These are phyloP conservation scores for Neolamprologus falcicula DNA, from an alignment of 2,113 vertebrate species.

Conservation along the genomic window DNA sequence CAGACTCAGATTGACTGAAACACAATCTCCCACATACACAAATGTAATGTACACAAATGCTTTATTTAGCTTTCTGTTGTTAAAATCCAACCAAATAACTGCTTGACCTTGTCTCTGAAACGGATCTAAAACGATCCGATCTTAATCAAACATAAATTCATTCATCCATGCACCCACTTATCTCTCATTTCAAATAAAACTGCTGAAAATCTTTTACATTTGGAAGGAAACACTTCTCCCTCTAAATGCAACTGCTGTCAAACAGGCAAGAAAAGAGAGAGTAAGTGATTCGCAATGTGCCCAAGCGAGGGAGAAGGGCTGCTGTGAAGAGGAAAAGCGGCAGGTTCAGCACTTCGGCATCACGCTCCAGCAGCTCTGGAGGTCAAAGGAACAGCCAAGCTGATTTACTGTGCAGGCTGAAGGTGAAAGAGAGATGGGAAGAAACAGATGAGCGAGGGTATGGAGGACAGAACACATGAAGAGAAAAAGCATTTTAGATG, in stretches of 20 bases:
- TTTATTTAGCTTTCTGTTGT: background rate
- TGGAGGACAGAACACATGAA: background rate
- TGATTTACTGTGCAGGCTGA: conserved; percentile 40
- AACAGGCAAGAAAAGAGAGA: background rate
- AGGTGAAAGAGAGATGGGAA: background rate
- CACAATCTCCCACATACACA: background rate
- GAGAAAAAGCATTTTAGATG: background rate
- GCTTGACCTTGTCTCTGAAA: background rate
- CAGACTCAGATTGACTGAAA: conserved; percentile 19
- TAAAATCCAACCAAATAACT: background rate
- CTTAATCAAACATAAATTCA: background rate
- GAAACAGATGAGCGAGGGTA: background rate
- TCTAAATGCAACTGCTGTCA: background rate
- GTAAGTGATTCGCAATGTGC: background rate
- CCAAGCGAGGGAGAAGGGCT: background rate
- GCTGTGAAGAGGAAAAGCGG: conserved; percentile 22
- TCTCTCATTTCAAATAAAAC: background rate
- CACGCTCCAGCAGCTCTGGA: conserved; percentile 43
- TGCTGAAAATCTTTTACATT: background rate
- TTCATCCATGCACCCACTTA: background rate
- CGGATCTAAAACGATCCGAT: background rate
- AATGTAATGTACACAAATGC: background rate
- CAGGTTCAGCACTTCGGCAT: conserved; percentile 50
- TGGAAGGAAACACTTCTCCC: background rate
- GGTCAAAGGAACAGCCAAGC: conserved; percentile 48